These are phyloP conservation scores for Podarcis muralis DNA, from an alignment of 2,113 vertebrate species.

Conservation along the genomic window DNA sequence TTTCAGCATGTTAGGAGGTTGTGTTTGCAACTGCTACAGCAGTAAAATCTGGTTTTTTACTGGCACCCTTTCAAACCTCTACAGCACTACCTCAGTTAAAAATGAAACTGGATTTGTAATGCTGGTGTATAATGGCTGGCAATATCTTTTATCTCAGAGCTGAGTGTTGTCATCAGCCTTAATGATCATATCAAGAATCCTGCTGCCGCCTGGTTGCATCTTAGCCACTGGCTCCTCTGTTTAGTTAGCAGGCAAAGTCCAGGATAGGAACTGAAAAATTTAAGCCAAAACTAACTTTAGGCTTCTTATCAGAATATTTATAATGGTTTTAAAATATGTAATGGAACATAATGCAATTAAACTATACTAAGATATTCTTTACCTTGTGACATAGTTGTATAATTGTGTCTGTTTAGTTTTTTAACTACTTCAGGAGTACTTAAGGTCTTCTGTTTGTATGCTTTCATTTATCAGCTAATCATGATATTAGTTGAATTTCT, in stretches of 20 bases:
- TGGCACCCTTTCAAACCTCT: slow-evolving; percentile 74
- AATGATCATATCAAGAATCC: slow-evolving; percentile 49
- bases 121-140: slow-evolving; percentile 72
- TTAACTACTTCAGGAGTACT: slow-evolving; percentile 42
- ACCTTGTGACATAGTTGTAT: slow-evolving; percentile 66
- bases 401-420: slow-evolving; percentile 67
- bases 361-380: slow-evolving; percentile 67
- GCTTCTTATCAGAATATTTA: slow-evolving; percentile 48
- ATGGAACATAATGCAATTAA: slow-evolving; percentile 62
- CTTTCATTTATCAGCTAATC: slow-evolving; percentile 64
- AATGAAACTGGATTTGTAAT: slow-evolving; percentile 79
- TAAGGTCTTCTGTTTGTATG: slow-evolving; percentile 24
- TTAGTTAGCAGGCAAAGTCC: slow-evolving; percentile 59
- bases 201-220: slow-evolving; percentile 64
- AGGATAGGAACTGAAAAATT: slow-evolving; percentile 51
- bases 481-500: slow-evolving; percentile 68
- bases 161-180: slow-evolving; percentile 78
- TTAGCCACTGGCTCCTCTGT: slow-evolving; percentile 55
- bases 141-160: slow-evolving; percentile 79
- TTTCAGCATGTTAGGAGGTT: slow-evolving; percentile 66
- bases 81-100: slow-evolving; percentile 93
- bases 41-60: slow-evolving; percentile 73
- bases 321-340: slow-evolving; percentile 51
- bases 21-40: slow-evolving; percentile 58
- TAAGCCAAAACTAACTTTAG: slow-evolving; percentile 46